Base-by-base conservation (phyloP, 2,797 vertebrate species). In the Falco cherrug region DNA sequence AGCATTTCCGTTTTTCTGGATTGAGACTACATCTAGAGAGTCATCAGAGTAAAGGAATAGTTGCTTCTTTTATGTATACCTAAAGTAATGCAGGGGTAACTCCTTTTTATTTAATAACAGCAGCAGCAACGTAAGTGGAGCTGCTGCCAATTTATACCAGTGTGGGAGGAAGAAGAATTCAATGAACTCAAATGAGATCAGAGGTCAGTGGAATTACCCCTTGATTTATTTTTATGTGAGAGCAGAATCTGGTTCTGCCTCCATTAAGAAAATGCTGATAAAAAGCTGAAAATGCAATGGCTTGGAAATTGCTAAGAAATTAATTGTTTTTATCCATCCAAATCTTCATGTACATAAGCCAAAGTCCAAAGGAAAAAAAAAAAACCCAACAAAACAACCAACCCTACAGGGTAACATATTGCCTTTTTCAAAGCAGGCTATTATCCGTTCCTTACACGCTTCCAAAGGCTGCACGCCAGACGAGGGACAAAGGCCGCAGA, bases 131-230 rank as follows among this genome's bases (percentile, higher is more conserved):
- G 0, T 31, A 78, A 93, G 82, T 56, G 28, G 28, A 94, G 54
- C 43, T 88, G 73, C 69, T 92, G 79, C 79, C 89, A 89, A 86
- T 92, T 92, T 89, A 73, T 75, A 87, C 25, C 51, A 84, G 48
- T 35, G 84, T 94, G 76, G 73, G 76, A 89, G 43, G 84, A 87
- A 89, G 84, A 96, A 89, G 88, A 95, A 97, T 92, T 87, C 93
- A 81, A 87, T 92, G 94, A 93, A 95, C 91, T 94, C 89, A 91
- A 91, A 96, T 87, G 93, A 95, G 94, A 96, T 93, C 95, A 94
- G 84, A 84, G 87, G 92, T 96, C 96, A 91, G 84, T 50, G 67
- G 95, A 92, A 96, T 93, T 94, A 96, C 84, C 84, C 65, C 84
- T 94, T 94, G 89, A 97, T 96, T 95, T 93, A 93, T 93, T 87